phyloP scores from a whole-genome alignment of 2,797 vertebrate species.

The Pempheris klunzingeri region DNA sequence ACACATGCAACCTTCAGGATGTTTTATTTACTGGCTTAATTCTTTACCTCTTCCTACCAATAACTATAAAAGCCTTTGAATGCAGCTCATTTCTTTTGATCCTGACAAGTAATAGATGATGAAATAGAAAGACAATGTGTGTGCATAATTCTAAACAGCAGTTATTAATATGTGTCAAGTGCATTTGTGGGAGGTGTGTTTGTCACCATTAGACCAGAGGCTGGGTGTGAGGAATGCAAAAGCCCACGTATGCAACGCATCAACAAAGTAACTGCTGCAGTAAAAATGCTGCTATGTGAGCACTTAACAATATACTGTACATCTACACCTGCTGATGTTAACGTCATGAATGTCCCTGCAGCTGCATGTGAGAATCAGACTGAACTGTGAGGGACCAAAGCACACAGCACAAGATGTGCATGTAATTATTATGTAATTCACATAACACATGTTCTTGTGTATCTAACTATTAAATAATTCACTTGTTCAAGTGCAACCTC shows the following conservation, averaged over 20 bases:
- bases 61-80: neutral
- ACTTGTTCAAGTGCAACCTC: neutral
- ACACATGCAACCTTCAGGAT: neutral
- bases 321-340: neutral
- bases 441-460: too few species aligned
- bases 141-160: neutral
- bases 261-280: neutral
- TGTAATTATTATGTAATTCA: neutral
- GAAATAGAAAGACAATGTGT: neutral
- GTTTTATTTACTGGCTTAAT: neutral
- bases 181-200: constrained; percentile 13
- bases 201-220: constrained; percentile 14
- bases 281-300: neutral
- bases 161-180: neutral
- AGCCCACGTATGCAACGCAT: neutral
- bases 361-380: too few species aligned
- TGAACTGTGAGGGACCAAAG: neutral
- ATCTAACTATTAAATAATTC: neutral
- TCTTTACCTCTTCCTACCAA: neutral
- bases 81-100: neutral
- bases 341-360: too few species aligned
- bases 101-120: neutral
- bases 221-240: neutral
- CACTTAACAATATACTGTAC: neutral
- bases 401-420: neutral